A percentile compares a stretch with the other conserved stretches of the same genome.
Evolutionary conservation across 2,113 vertebrate genomes (phyloP).

Genomic region (Perca schrenkii): DNA sequence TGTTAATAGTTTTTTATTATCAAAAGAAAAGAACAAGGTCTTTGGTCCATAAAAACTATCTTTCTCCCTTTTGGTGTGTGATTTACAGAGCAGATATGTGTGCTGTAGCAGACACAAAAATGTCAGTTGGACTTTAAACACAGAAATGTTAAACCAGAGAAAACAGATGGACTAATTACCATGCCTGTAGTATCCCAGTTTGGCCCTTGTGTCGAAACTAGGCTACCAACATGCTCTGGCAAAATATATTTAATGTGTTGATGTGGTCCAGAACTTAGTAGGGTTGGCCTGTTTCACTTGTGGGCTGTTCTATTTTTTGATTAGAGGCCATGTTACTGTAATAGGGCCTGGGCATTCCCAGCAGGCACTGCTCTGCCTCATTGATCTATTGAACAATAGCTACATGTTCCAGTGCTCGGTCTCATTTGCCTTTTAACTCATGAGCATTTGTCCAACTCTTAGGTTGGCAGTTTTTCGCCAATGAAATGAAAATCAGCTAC

Average conservation of each 20-base stretch:
- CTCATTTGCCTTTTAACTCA: constrained; percentile 66
- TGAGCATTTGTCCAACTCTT: constrained; percentile 49
- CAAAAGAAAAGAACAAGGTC: not conserved
- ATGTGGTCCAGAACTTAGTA: constrained; percentile 35
- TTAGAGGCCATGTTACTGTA: constrained; percentile 75
- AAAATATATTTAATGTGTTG: constrained; percentile 47
- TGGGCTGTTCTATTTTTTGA: constrained; percentile 67
- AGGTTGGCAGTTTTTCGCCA: constrained; percentile 21
- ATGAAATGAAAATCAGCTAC: constrained; percentile 38
- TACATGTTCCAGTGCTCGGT: constrained; percentile 60
- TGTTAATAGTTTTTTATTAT: not conserved
- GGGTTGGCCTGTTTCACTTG: constrained; percentile 53
- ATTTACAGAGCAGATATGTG: not conserved
- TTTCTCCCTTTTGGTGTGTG: not conserved
- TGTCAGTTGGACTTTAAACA: not conserved
- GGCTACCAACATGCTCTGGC: constrained; percentile 30
- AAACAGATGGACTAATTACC: constrained; percentile 30
- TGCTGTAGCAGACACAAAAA: not conserved
- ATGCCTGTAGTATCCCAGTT: not conserved
- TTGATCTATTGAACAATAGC: constrained; percentile 73
- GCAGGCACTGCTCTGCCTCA: constrained; percentile 65
- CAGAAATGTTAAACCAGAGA: constrained; percentile 6
- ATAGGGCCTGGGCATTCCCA: constrained; percentile 72
- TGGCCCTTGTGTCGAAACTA: constrained; percentile 36
- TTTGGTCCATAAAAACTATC: not conserved